These are phyloP conservation scores for Caenorhabditis wallacei DNA, from an alignment of 2,888 invertebrate genomes.

Conservation along the genomic window DNA sequence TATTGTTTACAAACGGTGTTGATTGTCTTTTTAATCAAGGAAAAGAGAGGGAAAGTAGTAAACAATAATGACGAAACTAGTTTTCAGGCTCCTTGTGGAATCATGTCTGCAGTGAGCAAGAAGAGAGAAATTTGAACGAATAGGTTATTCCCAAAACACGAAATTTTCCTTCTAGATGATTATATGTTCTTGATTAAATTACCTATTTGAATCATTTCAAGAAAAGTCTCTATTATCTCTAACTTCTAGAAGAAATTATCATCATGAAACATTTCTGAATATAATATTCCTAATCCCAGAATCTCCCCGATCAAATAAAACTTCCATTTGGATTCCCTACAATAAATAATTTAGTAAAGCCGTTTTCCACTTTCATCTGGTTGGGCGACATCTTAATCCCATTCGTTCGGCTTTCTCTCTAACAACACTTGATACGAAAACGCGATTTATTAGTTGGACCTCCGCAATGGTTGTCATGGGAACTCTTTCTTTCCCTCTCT, in stretches of 20 bases:
- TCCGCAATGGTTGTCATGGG: slow-evolving; percentile 33
- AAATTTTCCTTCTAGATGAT: no score
- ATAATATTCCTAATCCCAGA: background rate
- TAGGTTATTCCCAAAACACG: no score
- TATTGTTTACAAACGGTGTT: background rate
- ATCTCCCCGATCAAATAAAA: background rate
- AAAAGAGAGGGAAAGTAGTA: no score
- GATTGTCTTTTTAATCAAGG: background rate
- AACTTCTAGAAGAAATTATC: no score
- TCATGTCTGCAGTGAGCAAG: no score
- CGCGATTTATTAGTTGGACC: slow-evolving; percentile 56
- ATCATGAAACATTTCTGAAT: no score
- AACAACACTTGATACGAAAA: slow-evolving; percentile 47
- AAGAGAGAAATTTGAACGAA: no score
- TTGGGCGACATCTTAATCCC: slow-evolving; percentile 46
- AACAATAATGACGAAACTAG: no score
- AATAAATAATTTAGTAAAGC: slow-evolving; percentile 38
- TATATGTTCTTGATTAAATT: no score
- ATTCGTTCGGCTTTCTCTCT: slow-evolving; percentile 5
- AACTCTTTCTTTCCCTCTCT: slow-evolving; percentile 13
- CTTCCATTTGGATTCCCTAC: slow-evolving; percentile 22
- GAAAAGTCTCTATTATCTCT: no score
- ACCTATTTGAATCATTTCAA: no score
- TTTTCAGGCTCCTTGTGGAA: no score
- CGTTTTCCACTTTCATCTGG: background rate